Percentiles rank a stretch among this genome's conserved stretches.
Evolutionary conservation across 2,113 vertebrate genomes (phyloP).

Genomic region (Chaenocephalus aceratus): DNA sequence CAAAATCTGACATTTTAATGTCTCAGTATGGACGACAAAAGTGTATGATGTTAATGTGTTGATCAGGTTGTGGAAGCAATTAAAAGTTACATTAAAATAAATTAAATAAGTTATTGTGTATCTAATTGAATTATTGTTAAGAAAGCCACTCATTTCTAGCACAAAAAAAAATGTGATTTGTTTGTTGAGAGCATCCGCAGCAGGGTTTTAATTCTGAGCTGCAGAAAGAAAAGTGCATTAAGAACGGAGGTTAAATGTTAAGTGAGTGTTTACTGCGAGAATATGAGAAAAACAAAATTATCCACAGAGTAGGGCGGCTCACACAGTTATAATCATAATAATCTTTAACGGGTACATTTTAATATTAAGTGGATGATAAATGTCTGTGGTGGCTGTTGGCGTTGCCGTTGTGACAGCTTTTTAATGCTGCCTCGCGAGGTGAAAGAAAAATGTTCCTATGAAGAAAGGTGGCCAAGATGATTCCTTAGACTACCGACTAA

Average conservation of each 20-base stretch:
- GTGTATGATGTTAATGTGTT: background rate
- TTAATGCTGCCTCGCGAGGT: constrained; percentile 10
- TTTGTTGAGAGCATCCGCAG: background rate
- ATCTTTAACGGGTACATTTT: constrained; percentile 4
- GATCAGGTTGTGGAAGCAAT: background rate
- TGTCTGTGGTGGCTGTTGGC: background rate
- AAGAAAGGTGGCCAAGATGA: background rate
- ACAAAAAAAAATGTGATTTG: constrained; percentile 6
- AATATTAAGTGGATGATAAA: constrained; percentile 29
- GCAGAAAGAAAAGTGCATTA: constrained; percentile 10
- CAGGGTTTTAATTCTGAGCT: constrained; percentile 2
- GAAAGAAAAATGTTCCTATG: constrained; percentile 11
- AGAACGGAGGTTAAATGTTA: constrained; percentile 11
- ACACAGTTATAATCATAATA: background rate
- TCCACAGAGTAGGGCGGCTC: background rate
- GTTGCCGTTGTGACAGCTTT: background rate
- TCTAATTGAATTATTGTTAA: background rate
- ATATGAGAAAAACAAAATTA: background rate
- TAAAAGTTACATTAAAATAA: background rate
- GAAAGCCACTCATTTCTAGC: background rate
- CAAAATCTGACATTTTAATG: background rate
- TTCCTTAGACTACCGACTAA: constrained; percentile 25
- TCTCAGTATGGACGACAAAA: background rate
- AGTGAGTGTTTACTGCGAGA: background rate
- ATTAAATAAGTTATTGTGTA: background rate